Evolutionary conservation across 2,113 vertebrate species (phyloP).

Genomic region (Elaphurus davidianus): DNA sequence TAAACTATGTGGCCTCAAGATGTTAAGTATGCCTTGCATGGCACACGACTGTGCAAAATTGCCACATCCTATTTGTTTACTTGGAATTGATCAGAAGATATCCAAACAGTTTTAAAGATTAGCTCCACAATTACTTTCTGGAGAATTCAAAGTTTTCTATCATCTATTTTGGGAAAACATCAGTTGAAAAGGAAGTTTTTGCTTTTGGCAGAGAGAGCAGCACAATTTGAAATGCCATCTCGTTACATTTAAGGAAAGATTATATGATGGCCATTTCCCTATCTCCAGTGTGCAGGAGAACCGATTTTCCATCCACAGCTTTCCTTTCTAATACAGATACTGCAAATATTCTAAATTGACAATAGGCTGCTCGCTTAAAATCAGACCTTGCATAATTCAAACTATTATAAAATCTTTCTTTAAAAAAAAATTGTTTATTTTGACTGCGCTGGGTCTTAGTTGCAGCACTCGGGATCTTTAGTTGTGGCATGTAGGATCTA

Average conservation of each 20-base stretch:
- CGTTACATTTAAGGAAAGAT: conserved; percentile 22
- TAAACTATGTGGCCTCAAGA: neutral
- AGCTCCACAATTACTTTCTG: neutral
- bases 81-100: neutral
- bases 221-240: neutral
- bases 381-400: neutral
- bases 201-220: conserved; percentile 22
- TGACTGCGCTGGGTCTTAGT: neutral
- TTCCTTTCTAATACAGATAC: conserved; percentile 32
- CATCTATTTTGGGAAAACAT: neutral
- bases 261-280: neutral
- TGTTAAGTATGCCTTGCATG: neutral
- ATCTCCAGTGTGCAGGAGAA: neutral
- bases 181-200: conserved; percentile 34
- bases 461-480: neutral
- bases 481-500: neutral
- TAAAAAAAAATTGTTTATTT: neutral
- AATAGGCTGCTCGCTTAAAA: conserved; percentile 37
- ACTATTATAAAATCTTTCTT: neutral
- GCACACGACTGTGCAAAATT: neutral
- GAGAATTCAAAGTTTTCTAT: conserved; percentile 19
- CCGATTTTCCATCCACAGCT: conserved; percentile 16
- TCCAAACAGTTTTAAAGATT: neutral
- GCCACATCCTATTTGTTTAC: neutral
- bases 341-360: conserved; percentile 30